Evolutionary conservation across 1,140 invertebrate species (phyloP), one percentile per base, ranked within the genome.

Genomic region (Megalonaias nervosa): DNA sequence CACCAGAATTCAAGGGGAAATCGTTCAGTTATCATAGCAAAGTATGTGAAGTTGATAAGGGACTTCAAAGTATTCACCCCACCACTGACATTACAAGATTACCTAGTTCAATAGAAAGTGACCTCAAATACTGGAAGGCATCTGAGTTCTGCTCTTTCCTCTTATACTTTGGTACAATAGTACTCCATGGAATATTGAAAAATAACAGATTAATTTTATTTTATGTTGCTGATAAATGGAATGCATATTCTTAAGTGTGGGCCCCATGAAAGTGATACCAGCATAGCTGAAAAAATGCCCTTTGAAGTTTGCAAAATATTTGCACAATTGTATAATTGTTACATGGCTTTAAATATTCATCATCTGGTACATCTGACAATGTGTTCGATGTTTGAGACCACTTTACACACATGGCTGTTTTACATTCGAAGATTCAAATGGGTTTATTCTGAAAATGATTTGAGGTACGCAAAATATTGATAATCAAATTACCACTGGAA

Each of bases 81-180:
- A 78, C 76, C 11, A 61, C 73, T 17, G 64, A 64, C 55, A 81
- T 81, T 66, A 62, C 80, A 15, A 58, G 75, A 14, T 23, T 81
- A 71, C 80, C 80, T 17, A 58, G 80, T 31, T 64, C 71, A 11
- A 77, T 77, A 38, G 26, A 68, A n/a, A 62, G 73, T 48, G 72
- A 81, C 38, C 31, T 81, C 9, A 75, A 75, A 71, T 71, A 76
- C 55, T 82, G 80, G 80, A 82, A 82, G 69, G 69, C 80, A 58
- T 72, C 72, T 48, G 80, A 82, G 59, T 72, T 69, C 55, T 19
- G 80, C 38, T 69, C 80, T 4, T 81, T 77, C 56, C 31, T 81
- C 12, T 21, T 80, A 13, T 80, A 38, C 17, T 80, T 67, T 76
- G 72, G 72, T 26, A 65, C 62, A 9, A 68, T 70, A 48, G 74